Percentiles rank a stretch among this genome's conserved stretches.
phyloP scores from a whole-genome alignment of 2,113 vertebrate genomes.

The Microcebus tavaratra region DNA sequence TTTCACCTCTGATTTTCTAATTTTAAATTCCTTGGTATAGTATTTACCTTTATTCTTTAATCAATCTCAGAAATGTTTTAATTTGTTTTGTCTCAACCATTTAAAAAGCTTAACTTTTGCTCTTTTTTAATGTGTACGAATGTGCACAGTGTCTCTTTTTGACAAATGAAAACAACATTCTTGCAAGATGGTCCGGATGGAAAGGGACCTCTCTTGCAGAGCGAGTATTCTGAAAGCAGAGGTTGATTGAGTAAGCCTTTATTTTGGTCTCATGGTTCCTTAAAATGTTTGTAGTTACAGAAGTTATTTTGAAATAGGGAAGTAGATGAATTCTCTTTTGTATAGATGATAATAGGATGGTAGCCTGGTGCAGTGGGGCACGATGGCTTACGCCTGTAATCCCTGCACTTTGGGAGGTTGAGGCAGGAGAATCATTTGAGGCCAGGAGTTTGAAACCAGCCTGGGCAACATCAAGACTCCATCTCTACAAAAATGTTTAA shows the following conservation, averaged over 20 bases:
- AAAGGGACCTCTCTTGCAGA: slow-evolving; percentile 44
- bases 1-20: neutral
- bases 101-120: slow-evolving; percentile 35
- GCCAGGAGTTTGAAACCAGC: too few relatives aligned
- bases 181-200: neutral
- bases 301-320: slow-evolving; percentile 61
- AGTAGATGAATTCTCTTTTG: slow-evolving; percentile 36
- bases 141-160: slow-evolving; percentile 20
- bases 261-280: slow-evolving; percentile 66
- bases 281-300: slow-evolving; percentile 63
- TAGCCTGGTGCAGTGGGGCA: neutral
- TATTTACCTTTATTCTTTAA: slow-evolving; percentile 31
- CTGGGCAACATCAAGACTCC: too few relatives aligned
- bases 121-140: neutral
- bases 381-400: too few relatives aligned
- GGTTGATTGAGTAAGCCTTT: slow-evolving; percentile 69
- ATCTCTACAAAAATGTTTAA: too few relatives aligned
- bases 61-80: slow-evolving; percentile 33
- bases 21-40: slow-evolving; percentile 6
- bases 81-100: slow-evolving; percentile 25
- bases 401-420: too few relatives aligned
- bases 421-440: too few relatives aligned
- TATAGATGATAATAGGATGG: neutral
- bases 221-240: slow-evolving; percentile 13
- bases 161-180: slow-evolving; percentile 46